These are phyloP conservation scores for Oncorhynchus tshawytscha DNA, from an alignment of 2,113 vertebrate species.

Conservation along the genomic window DNA sequence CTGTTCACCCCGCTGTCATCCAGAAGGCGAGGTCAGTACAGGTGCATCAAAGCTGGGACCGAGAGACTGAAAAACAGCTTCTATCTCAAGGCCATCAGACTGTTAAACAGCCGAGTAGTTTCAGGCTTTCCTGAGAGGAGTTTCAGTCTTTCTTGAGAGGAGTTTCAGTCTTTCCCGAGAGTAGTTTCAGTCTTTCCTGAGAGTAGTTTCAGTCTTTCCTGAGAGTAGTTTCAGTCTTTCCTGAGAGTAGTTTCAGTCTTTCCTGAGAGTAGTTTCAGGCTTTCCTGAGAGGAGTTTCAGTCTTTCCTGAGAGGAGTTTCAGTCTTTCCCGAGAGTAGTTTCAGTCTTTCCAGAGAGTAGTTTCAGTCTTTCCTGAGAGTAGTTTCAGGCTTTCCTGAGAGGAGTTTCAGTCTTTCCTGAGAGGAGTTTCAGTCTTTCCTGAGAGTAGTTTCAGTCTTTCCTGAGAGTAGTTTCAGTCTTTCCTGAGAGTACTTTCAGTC, in stretches of 20 bases:
- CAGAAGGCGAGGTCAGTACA: no score
- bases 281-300: not conserved
- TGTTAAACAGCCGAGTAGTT: no score
- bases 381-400: no score
- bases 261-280: no score
- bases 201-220: not conserved
- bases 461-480: not conserved
- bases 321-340: not conserved
- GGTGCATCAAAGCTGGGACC: no score
- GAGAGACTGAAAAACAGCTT: no score
- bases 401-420: not conserved
- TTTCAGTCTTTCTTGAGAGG: not conserved
- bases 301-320: not conserved
- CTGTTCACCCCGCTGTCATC: no score
- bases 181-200: not conserved
- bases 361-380: no score
- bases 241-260: no score
- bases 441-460: not conserved
- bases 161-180: no score
- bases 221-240: not conserved
- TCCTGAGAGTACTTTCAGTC: not conserved
- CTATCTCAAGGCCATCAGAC: no score
- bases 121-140: not conserved
- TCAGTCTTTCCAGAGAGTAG: no score
- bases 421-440: not conserved